These are phyloP conservation scores for Brachionus asplanchnoidis DNA, from an alignment of 1,140 invertebrate genomes.

Conservation along the genomic window DNA sequence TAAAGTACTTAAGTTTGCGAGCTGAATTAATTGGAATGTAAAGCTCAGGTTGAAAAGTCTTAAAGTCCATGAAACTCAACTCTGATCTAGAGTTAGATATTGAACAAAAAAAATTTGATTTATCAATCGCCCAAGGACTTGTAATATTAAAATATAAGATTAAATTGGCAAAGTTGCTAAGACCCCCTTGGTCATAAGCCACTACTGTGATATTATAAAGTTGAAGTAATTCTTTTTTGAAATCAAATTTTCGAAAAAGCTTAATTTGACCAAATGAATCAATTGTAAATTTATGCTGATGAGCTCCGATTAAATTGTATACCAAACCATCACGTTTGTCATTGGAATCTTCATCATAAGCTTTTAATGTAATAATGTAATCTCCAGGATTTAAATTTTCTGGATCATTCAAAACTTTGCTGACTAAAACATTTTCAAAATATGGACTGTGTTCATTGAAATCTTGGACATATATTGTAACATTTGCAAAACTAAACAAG, in stretches of 20 bases:
- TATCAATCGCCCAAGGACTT: neutral
- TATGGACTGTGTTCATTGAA: neutral
- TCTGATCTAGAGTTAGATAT: neutral
- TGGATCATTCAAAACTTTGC: neutral
- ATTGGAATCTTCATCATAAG: neutral
- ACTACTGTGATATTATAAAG: conserved; percentile 2
- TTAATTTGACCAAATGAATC: conserved; percentile 5
- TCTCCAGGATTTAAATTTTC: neutral
- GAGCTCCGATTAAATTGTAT: neutral
- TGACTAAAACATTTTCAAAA: neutral
- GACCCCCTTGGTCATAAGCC: neutral
- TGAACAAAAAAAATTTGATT: neutral
- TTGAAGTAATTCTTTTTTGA: neutral
- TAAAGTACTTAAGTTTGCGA: neutral
- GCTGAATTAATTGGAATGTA: neutral
- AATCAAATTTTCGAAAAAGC: conserved; percentile 23
- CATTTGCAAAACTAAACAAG: neutral
- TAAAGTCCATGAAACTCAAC: neutral
- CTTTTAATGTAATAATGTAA: neutral
- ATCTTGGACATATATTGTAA: neutral
- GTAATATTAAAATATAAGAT: conserved; percentile 8
- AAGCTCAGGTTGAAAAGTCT: neutral
- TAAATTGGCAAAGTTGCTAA: neutral
- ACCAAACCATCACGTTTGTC: neutral
- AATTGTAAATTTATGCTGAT: conserved; percentile 31